phyloP scores from a whole-genome alignment of 2,888 invertebrate genomes.

The Andrena marginata region DNA sequence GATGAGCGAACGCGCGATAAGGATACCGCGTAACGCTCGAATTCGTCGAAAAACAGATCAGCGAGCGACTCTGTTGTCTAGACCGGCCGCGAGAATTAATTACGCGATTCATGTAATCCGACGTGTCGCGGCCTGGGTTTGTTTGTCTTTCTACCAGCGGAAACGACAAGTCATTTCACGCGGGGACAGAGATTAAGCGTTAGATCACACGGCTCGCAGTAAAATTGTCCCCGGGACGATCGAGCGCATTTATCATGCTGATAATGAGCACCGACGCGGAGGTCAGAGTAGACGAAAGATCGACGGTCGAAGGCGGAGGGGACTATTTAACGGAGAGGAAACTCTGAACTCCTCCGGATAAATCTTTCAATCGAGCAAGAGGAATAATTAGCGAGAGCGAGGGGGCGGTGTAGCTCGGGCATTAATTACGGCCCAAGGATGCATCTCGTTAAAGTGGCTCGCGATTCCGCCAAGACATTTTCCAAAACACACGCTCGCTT shows the following conservation, averaged over 20 bases:
- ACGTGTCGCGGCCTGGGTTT: neutral
- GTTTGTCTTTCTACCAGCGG: neutral
- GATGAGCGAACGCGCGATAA: conserved; percentile 29
- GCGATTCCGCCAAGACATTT: conserved; percentile 31
- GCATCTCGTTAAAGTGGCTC: conserved; percentile 31
- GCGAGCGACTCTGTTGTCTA: too few relatives aligned
- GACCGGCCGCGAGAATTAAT: neutral
- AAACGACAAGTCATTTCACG: neutral
- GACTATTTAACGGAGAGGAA: neutral
- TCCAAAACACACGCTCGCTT: conserved; percentile 43
- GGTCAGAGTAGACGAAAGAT: neutral
- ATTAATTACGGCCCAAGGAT: conserved; percentile 51
- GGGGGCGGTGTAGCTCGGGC: conserved; percentile 14
- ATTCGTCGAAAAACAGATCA: neutral
- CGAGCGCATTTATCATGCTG: neutral
- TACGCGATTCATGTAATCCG: neutral
- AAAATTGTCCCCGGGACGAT: neutral
- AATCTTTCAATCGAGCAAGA: neutral
- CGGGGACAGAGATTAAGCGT: neutral
- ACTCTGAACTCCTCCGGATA: neutral
- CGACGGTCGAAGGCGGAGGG: neutral
- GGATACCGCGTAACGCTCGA: neutral
- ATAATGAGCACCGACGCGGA: neutral
- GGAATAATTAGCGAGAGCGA: conserved; percentile 31
- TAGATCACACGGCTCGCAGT: neutral